phyloP scores from a whole-genome alignment of 2,113 vertebrate species.

The Chloroceryle aenea region DNA sequence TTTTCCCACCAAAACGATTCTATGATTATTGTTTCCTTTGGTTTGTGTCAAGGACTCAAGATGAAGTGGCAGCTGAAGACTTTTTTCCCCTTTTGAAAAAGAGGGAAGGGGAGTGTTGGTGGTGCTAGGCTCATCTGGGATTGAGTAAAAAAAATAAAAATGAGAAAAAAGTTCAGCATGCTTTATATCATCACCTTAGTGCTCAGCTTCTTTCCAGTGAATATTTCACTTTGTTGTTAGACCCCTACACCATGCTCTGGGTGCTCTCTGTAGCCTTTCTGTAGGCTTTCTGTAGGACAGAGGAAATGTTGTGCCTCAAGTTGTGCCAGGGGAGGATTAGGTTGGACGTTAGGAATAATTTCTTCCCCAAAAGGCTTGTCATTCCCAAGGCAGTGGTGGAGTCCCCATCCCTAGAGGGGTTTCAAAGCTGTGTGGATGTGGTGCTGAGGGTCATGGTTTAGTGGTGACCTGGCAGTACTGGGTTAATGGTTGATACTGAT shows the following conservation, averaged over 20 bases:
- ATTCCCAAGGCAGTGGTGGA: no score
- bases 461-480: no score
- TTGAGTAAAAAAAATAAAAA: neutral
- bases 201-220: neutral
- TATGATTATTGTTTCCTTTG: neutral
- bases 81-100: neutral
- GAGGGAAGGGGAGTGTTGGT: neutral
- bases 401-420: no score
- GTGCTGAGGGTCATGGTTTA: no score
- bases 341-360: no score
- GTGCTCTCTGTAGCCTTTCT: neutral
- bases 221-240: neutral
- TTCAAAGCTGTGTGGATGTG: no score
- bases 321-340: no score
- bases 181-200: neutral
- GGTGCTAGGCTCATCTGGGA: neutral
- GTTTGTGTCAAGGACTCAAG: neutral
- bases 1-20: neutral
- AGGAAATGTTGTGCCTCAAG: no score
- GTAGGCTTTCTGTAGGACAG: no score
- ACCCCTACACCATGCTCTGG: neutral
- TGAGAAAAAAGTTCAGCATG: rapidly evolving
- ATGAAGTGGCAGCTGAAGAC: neutral
- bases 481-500: no score
- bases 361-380: no score